Evolutionary conservation across 2,797 vertebrate genomes (phyloP).

Genomic region (Semotilus atromaculatus): DNA sequence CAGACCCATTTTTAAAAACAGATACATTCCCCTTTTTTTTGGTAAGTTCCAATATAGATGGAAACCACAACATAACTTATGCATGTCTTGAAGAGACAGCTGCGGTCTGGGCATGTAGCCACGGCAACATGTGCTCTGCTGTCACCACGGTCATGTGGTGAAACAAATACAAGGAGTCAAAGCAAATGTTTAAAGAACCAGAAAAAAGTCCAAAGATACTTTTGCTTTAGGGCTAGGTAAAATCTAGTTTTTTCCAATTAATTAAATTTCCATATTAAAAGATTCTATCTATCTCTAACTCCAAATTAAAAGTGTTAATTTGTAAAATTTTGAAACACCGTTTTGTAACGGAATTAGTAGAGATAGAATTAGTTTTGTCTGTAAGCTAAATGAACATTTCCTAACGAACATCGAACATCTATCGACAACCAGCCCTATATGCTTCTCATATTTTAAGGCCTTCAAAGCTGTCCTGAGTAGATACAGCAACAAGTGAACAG

Average conservation of each 20-base stretch:
- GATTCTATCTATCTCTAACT: no score
- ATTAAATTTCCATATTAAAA: not conserved
- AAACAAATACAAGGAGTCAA: constrained; percentile 37
- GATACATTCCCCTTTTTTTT: constrained; percentile 34
- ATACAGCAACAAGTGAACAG: not conserved
- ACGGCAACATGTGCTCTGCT: constrained; percentile 27
- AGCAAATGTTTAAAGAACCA: constrained; percentile 40
- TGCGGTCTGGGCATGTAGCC: constrained; percentile 37
- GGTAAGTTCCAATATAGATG: constrained; percentile 7
- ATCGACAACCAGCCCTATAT: not conserved
- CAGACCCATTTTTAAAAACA: constrained; percentile 17
- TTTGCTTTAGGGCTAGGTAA: not conserved
- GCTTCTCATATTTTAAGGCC: not conserved
- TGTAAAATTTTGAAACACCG: not conserved
- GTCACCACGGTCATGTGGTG: constrained; percentile 35
- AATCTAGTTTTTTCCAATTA: not conserved
- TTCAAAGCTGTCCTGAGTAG: not conserved
- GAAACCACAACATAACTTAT: constrained; percentile 51
- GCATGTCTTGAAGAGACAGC: constrained; percentile 46
- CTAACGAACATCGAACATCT: not conserved
- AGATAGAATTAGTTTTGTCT: not conserved
- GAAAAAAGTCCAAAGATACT: not conserved
- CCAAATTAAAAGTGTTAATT: not conserved
- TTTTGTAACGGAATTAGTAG: not conserved
- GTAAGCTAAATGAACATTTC: not conserved